A percentile compares a stretch with the other conserved stretches of the same genome.
phyloP scores from a whole-genome alignment of 2,888 invertebrate species.

The Formica aserva region DNA sequence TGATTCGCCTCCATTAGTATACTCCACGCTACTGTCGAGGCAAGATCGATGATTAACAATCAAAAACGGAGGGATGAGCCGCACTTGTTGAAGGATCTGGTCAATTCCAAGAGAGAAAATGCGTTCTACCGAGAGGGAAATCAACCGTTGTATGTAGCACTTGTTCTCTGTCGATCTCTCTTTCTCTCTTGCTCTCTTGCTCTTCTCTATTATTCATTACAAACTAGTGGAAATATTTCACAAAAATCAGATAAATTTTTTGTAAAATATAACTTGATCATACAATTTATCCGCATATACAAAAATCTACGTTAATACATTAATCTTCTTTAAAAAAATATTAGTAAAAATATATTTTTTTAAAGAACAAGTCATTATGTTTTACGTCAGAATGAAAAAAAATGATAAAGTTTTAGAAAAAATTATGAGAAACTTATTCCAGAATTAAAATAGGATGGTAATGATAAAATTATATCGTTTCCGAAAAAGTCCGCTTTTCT shows the following conservation, averaged over 20 bases:
- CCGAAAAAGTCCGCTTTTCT: background rate
- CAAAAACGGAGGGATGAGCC: conserved; percentile 4
- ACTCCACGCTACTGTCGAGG: background rate
- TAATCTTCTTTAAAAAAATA: background rate
- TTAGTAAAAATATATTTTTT: background rate
- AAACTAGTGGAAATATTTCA: background rate
- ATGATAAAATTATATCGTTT: background rate
- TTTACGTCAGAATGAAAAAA: background rate
- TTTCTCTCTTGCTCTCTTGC: background rate
- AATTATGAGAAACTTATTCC: background rate
- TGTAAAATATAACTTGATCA: conserved; percentile 3
- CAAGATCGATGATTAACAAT: conserved; percentile 23
- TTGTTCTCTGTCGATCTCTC: background rate
- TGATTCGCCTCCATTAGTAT: conserved; percentile 10
- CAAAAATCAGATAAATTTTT: background rate
- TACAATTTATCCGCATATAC: background rate
- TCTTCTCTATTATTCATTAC: background rate
- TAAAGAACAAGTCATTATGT: background rate
- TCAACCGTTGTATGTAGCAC: conserved; percentile 17
- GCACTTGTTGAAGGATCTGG: conserved; percentile 15
- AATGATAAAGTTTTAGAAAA: background rate
- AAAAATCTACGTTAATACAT: background rate
- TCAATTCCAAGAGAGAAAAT: conserved; percentile 15
- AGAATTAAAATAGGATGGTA: background rate
- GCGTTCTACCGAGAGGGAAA: background rate